phyloP scores from a whole-genome alignment of 2,113 vertebrate genomes.

The Hemiscyllium ocellatum region DNA sequence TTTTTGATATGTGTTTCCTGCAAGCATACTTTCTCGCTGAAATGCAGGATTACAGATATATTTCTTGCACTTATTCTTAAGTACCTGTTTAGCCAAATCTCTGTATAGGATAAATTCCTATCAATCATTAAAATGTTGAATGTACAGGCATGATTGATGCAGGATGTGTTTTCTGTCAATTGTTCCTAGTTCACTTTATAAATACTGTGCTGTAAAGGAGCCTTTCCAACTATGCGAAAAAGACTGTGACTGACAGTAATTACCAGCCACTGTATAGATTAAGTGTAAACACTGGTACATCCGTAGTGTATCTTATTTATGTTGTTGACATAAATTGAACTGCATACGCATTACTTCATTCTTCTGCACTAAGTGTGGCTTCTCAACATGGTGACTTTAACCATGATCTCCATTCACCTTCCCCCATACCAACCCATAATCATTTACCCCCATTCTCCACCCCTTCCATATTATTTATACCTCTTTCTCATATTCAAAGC shows the following conservation, averaged over 20 bases:
- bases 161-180: conserved; percentile 1
- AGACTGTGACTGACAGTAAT: conserved; percentile 9
- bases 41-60: not conserved
- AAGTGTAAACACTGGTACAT: not conserved
- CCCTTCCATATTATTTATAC: not conserved
- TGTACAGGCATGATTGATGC: not conserved
- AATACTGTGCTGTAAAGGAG: not conserved
- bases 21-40: not conserved
- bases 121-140: not conserved
- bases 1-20: not conserved
- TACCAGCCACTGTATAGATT: not conserved
- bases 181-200: not conserved
- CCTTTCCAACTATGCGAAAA: not conserved
- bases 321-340: conserved; percentile 15
- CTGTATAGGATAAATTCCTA: not conserved
- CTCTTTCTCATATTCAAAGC: not conserved
- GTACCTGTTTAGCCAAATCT: not conserved
- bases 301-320: not conserved
- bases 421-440: not conserved
- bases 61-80: not conserved
- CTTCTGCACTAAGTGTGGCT: not conserved
- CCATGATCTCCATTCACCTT: not conserved
- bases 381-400: not conserved
- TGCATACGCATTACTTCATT: not conserved
- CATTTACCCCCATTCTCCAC: not conserved